Base-by-base conservation (phyloP, 2,888 invertebrate species). In the Dendrolimus pini region DNA sequence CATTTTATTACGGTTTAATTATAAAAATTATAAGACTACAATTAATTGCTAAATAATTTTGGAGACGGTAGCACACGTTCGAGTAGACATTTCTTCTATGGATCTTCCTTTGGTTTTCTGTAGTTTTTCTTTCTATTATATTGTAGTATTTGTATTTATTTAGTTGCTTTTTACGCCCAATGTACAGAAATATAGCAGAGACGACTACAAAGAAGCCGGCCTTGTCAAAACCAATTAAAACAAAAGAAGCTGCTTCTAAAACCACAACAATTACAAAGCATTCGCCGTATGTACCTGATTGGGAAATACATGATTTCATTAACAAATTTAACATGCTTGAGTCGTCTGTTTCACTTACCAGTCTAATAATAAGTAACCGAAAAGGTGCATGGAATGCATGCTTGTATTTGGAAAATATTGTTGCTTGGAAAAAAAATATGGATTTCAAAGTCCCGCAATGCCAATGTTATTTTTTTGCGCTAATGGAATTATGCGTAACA, bases 171-270 rank as follows among this genome's bases (percentile, higher is more conserved):
- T 59, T 60, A 61, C 82, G 83, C 81, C 72, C 72, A 69, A 78
- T 76, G 83, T 81, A 61, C 81, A 89, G 89, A 85, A 68, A 67
- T 65, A 72, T 76, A 65, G 77, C 82, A 41, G 88, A 86, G 75
- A 70, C 69, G 68, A 69, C 80, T 59, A 60, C 72, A 75, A 86
- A 78, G 80, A 85, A 74, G 68, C 65, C 74, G 42, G 72, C 69
- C 59, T 69, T 69, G 67, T 72, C 64, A 66, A 82, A 78, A 71
- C 66, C 74, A 54, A 73, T 76, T 62, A 63, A 71, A 54, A 66
- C 77, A 64, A 77, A 75, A 60, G 78, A 79, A 59, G 75, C 72
- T 59, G 77, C 76, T 59, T 65, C 68, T 78, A 87, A 82, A 79
- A 75, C 70, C 64, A 70, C 74, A 61, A 67, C 73, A 70, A 75